A percentile compares a stretch with the other conserved stretches of the same genome.
phyloP scores from a whole-genome alignment of 2,797 vertebrate genomes.

The Phalloptychus januarius region DNA sequence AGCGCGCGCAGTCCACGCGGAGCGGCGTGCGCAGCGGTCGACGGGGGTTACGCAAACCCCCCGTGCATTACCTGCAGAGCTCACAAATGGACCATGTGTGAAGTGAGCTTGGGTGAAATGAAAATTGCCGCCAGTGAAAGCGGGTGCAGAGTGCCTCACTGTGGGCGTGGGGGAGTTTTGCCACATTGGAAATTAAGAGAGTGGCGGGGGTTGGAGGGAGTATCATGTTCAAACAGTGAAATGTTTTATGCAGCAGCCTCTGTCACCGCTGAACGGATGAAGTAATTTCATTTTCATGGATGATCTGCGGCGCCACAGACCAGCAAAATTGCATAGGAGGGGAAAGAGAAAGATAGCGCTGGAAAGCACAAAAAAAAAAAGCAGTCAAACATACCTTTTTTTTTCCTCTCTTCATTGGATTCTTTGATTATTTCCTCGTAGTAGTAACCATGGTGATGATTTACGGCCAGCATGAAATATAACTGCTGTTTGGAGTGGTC shows the following conservation, averaged over 20 bases:
- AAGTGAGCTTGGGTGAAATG: constrained; percentile 50
- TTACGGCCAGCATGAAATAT: constrained; percentile 39
- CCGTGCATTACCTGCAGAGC: constrained; percentile 28
- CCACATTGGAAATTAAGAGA: constrained; percentile 76
- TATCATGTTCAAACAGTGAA: constrained; percentile 81
- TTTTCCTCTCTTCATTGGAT: constrained; percentile 57
- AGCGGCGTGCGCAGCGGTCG: constrained; percentile 32
- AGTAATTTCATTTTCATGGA: constrained; percentile 86
- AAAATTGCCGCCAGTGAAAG: constrained; percentile 39
- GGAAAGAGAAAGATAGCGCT: constrained; percentile 56
- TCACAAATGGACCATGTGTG: constrained; percentile 36
- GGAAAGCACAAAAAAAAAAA: constrained; percentile 22
- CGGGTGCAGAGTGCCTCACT: constrained; percentile 42
- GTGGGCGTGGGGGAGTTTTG: constrained; percentile 56
- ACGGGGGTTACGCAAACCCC: constrained; percentile 8
- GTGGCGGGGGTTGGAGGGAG: constrained; percentile 38
- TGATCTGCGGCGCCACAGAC: constrained; percentile 79
- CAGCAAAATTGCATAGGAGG: constrained; percentile 75
- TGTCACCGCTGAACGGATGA: constrained; percentile 78
- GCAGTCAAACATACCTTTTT: constrained; percentile 49
- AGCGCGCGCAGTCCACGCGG: constrained; percentile 18
- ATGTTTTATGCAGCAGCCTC: constrained; percentile 83
- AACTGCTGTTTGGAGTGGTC: constrained; percentile 13
- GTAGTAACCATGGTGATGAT: constrained; percentile 70
- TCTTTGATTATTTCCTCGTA: constrained; percentile 71